Percentiles rank a stretch among this genome's conserved stretches.
phyloP scores from a whole-genome alignment of 2,113 vertebrate species.

The Gobius niger region DNA sequence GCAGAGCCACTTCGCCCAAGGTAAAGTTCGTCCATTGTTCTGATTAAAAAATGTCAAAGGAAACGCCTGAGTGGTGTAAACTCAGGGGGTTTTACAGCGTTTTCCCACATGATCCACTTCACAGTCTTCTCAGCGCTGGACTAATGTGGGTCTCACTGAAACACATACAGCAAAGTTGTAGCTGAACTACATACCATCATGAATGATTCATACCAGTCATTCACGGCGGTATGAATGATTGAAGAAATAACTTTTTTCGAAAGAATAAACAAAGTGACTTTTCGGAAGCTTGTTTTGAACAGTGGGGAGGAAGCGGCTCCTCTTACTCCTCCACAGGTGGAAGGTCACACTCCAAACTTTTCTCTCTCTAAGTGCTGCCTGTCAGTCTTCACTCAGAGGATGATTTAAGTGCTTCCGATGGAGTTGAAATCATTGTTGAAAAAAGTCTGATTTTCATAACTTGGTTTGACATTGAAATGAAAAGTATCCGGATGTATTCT shows the following conservation, averaged over 20 bases:
- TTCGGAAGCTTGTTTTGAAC: too few species aligned
- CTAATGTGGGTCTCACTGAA: too few species aligned
- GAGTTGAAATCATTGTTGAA: background rate
- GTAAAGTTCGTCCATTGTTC: constrained; percentile 1
- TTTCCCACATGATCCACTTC: background rate
- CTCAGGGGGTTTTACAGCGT: background rate
- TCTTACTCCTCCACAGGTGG: background rate
- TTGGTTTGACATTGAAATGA: background rate
- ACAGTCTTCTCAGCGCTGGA: background rate
- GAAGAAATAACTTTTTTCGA: too few species aligned
- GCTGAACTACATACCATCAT: too few species aligned
- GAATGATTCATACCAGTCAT: too few species aligned
- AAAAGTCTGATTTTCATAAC: background rate
- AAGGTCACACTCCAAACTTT: background rate
- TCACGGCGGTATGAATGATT: too few species aligned
- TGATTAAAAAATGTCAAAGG: background rate
- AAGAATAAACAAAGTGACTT: too few species aligned
- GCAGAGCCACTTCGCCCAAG: background rate
- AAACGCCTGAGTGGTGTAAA: background rate
- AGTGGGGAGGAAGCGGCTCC: too few species aligned
- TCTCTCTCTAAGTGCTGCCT: background rate
- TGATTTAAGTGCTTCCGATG: background rate
- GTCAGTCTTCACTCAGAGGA: background rate
- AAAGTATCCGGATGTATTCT: background rate
- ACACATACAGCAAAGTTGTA: too few species aligned